phyloP scores from a whole-genome alignment of 2,797 vertebrate species.

The Mus caroli region DNA sequence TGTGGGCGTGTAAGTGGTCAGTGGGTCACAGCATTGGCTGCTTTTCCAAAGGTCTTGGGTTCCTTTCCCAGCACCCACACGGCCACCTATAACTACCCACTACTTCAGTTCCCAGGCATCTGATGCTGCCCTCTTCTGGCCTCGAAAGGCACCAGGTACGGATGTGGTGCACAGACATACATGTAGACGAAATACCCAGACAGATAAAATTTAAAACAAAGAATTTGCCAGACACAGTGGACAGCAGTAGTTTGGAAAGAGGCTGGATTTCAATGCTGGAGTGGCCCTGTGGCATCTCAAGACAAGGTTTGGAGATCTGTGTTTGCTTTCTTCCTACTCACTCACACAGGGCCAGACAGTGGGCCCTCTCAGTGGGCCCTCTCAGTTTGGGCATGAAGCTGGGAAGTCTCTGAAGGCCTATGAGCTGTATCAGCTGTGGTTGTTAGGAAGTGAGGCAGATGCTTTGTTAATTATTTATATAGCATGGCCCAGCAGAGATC shows the following conservation, averaged over 20 bases:
- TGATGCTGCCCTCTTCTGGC: neutral
- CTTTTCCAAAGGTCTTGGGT: neutral
- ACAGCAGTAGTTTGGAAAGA: neutral
- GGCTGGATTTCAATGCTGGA: neutral
- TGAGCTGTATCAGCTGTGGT: neutral
- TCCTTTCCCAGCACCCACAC: neutral
- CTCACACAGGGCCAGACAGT: neutral
- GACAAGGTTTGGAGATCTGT: neutral
- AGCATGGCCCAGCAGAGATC: conserved; percentile 74
- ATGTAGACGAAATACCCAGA: neutral
- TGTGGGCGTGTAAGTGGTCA: neutral
- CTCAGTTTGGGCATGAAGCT: neutral
- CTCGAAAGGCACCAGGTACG: neutral
- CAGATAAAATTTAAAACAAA: neutral
- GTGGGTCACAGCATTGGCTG: neutral
- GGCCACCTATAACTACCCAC: neutral
- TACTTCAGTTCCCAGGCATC: neutral
- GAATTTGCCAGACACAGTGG: neutral
- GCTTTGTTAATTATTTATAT: conserved; percentile 78
- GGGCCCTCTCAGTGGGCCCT: neutral
- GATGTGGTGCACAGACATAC: neutral
- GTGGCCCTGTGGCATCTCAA: neutral
- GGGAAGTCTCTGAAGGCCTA: neutral
- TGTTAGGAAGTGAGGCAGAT: conserved; percentile 74
- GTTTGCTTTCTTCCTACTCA: neutral